Evolutionary conservation across 2,797 vertebrate species (phyloP).

Genomic region (Todus mexicanus): DNA sequence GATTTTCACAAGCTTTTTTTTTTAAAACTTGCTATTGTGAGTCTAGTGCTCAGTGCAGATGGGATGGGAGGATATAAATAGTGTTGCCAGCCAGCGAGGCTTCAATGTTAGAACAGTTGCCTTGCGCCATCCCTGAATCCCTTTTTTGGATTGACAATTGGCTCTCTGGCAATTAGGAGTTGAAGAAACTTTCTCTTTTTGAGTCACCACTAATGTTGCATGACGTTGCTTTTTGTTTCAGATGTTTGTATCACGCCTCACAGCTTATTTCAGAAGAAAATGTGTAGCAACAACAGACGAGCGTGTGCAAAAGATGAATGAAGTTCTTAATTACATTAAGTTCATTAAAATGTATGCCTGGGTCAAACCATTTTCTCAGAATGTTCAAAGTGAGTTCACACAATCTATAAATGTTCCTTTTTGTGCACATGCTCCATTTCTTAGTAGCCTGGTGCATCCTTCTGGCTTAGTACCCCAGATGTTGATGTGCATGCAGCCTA

Average conservation of each 20-base stretch:
- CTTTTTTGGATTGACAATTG: not conserved
- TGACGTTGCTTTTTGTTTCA: conserved; percentile 56
- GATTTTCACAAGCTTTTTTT: not conserved
- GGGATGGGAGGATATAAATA: not conserved
- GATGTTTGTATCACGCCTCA: conserved; percentile 92
- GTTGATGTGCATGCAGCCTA: fast-evolving
- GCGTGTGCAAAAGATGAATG: conserved; percentile 95
- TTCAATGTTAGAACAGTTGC: not conserved
- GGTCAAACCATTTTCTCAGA: conserved; percentile 91
- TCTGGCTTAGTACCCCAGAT: not conserved
- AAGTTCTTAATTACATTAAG: conserved; percentile 92
- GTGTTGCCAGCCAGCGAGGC: not conserved
- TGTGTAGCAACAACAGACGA: conserved; percentile 85
- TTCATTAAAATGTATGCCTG: conserved; percentile 97
- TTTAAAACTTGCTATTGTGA: not conserved
- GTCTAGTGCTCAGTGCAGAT: not conserved
- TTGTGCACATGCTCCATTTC: not conserved
- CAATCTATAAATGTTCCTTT: not conserved
- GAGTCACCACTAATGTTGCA: not conserved
- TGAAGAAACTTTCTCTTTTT: not conserved
- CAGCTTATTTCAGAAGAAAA: conserved; percentile 90
- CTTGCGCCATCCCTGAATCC: not conserved
- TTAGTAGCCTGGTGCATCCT: not conserved
- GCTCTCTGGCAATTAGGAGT: not conserved
- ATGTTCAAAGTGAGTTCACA: conserved; percentile 82